Evolutionary conservation across 2,888 invertebrate genomes (phyloP), one percentile per base, ranked within the genome.

Genomic region (Campoletis raptor): DNA sequence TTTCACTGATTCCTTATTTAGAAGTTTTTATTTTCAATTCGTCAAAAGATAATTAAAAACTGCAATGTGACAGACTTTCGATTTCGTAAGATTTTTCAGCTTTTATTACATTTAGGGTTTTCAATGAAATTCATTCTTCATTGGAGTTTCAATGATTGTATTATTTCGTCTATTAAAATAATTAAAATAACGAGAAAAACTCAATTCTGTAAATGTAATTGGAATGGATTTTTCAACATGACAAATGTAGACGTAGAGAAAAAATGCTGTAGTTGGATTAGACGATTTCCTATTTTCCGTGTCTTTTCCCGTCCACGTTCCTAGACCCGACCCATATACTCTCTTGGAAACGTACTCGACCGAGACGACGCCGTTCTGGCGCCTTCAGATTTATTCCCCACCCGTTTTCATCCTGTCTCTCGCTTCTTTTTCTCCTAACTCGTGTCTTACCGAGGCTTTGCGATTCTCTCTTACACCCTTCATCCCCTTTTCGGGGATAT

Each of bases 281-380:
- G 77, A 85, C 66, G 70, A 81, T 77, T 70, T 77, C 77, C 77
- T 77, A 77, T 82, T 84, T 86, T 81, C 54, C 73, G 52, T 74
- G 69, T 81, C 66, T 45, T 72, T 70, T 80, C 76, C 70, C 52
- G 36, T 42, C 37, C 78, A 42, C 37, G 64, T 40, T 73, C 45
- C 54, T 67, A 12, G 36, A 45, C 24, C 64, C 52, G 21, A 66
- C 69, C 42, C 40, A 36, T 73, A 84, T 74, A 69, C 81, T 30
- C 64, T 66, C 77, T 18, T 52, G 81, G 66, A 82, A 85, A 86
- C 85, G 85, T 85, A 79, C 78, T 89, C 88, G 89, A 74, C 78
- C 86, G 91, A 77, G 77, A 82, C 82, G 82, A 91, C 93, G 93
- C 91, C 93, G 87, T 86, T 87, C 87, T 91, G 93, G 93, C 93